Percentiles rank a stretch among this genome's conserved stretches.
Evolutionary conservation across 2,888 invertebrate genomes (phyloP).

Genomic region (Nemurella pictetii): DNA sequence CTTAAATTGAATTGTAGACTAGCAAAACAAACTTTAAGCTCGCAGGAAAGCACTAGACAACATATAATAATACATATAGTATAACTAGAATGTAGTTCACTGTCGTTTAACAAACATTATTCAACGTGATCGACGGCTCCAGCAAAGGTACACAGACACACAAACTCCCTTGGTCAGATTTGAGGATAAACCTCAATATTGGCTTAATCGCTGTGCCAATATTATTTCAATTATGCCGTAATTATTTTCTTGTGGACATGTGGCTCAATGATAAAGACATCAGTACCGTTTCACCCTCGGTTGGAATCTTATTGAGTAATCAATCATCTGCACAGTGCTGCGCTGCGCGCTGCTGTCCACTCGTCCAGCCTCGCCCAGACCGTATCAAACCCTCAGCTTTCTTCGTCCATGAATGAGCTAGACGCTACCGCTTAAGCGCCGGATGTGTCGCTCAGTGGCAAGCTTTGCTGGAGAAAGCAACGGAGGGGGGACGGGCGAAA

Average conservation of each 20-base stretch:
- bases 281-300: not conserved
- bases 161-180: not conserved
- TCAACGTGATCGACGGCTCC: too few species aligned
- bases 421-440: not conserved
- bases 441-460: slow-evolving; percentile 11
- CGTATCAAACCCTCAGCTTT: not conserved
- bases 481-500: not conserved
- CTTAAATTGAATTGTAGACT: not conserved
- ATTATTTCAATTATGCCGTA: not conserved
- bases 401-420: slow-evolving; percentile 4
- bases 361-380: not conserved
- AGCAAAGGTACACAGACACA: not conserved
- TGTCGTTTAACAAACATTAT: not conserved
- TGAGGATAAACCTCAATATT: not conserved
- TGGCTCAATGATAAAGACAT: not conserved
- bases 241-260: not conserved
- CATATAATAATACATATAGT: too few species aligned
- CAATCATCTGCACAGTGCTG: not conserved
- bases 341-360: not conserved
- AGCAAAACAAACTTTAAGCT: not conserved
- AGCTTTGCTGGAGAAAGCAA: not conserved
- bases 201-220: not conserved
- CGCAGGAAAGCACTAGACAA: not conserved
- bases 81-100: not conserved
- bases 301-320: not conserved